phyloP scores from a whole-genome alignment of 2,888 invertebrate genomes.

The Acronicta psi region DNA sequence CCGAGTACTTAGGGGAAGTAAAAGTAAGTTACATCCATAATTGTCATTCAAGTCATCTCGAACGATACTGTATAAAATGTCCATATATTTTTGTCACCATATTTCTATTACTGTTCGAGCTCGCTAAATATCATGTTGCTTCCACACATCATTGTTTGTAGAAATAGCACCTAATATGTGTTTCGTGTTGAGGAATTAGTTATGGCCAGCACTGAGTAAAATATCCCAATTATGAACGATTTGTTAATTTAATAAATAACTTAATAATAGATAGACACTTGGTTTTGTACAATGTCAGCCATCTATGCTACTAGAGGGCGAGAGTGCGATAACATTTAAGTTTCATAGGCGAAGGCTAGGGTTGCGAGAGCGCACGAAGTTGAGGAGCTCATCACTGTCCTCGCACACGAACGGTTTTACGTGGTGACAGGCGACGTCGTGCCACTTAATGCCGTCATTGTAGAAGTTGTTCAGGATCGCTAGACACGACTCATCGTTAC shows the following conservation, averaged over 20 bases:
- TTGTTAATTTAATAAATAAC: conserved; percentile 80
- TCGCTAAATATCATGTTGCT: too few relatives aligned
- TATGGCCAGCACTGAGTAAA: conserved; percentile 56
- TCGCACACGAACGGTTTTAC: conserved; percentile 96
- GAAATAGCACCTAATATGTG: not conserved
- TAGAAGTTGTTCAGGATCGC: conserved; percentile 97
- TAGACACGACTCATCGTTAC: conserved; percentile 96
- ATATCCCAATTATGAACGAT: conserved; percentile 53
- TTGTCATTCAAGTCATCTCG: too few relatives aligned
- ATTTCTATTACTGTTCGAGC: too few relatives aligned
- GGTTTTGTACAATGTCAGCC: conserved; percentile 87
- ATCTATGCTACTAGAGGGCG: conserved; percentile 73
- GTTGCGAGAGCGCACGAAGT: conserved; percentile 97
- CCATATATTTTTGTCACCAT: too few relatives aligned
- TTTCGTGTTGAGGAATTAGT: conserved; percentile 28
- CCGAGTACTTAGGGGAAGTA: too few relatives aligned
- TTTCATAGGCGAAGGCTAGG: conserved; percentile 93
- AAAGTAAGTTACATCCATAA: too few relatives aligned
- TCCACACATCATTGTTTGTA: too few relatives aligned
- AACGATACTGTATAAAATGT: too few relatives aligned
- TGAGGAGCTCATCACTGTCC: conserved; percentile 96
- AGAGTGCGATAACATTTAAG: conserved; percentile 40
- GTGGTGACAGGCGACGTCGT: conserved; percentile 96
- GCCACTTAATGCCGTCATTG: conserved; percentile 96
- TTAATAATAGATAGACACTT: conserved; percentile 81